phyloP scores from a whole-genome alignment of 1,140 invertebrate genomes.

The Coelopa frigida region DNA sequence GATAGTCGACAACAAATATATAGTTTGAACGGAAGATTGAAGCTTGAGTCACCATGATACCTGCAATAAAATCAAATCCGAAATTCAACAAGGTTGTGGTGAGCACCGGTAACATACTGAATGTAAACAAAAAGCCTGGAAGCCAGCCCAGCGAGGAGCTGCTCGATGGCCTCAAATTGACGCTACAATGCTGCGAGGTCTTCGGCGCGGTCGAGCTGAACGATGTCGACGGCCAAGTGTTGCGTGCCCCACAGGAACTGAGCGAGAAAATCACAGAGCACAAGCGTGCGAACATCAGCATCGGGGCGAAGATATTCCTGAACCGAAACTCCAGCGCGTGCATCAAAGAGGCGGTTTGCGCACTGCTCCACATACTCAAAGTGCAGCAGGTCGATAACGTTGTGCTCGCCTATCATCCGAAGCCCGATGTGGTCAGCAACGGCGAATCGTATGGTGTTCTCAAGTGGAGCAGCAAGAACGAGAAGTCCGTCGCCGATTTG shows the following conservation, averaged over 20 bases:
- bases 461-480: conserved; percentile 43
- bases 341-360: conserved; percentile 28
- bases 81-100: conserved; percentile 49
- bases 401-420: conserved; percentile 41
- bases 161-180: conserved; percentile 38
- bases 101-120: conserved; percentile 81
- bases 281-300: conserved; percentile 55
- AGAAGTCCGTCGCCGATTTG: conserved; percentile 48
- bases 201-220: conserved; percentile 11
- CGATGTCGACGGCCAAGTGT: conserved; percentile 36
- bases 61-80: conserved; percentile 27
- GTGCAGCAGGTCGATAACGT: conserved; percentile 41
- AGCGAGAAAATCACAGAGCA: conserved; percentile 53
- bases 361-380: conserved; percentile 31
- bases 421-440: conserved; percentile 8
- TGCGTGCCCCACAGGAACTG: conserved; percentile 51
- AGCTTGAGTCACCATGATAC: too few relatives aligned
- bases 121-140: conserved; percentile 66
- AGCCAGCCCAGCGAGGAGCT: conserved; percentile 72
- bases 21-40: too few relatives aligned
- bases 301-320: conserved; percentile 58
- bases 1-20: too few relatives aligned
- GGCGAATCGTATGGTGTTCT: conserved; percentile 4
- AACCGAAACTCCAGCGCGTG: conserved; percentile 42
- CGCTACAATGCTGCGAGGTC: conserved; percentile 27